Percentiles rank a stretch among this genome's conserved stretches.
Conservation (phyloP, 2,113 vertebrate genomes). For the Paracanthobrama guichenoti region DNA sequence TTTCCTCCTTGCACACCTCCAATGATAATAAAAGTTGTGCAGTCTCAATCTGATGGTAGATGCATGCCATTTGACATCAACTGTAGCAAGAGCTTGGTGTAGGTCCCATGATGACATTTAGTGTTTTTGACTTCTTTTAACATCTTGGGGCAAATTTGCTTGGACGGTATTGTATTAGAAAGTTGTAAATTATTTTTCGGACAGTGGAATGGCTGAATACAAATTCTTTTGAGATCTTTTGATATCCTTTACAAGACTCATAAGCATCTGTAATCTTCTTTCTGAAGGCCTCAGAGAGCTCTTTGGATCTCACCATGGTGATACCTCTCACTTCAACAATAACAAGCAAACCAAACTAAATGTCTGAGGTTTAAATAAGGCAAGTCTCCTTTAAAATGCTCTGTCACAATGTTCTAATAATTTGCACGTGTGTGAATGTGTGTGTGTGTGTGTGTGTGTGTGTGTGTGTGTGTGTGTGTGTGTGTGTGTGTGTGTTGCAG, state of each 20-base stretch:
- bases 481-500: no score
- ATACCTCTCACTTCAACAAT: neutral
- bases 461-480: no score
- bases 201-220: neutral
- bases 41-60: constrained; percentile 34
- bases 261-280: neutral
- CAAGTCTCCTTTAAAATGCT: no score
- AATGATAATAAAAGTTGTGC: constrained; percentile 32
- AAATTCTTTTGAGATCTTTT: no score
- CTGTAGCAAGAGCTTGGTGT: constrained; percentile 24
- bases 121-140: constrained; percentile 30
- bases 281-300: constrained; percentile 1
- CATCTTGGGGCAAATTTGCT: constrained; percentile 8
- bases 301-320: constrained; percentile 7
- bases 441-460: no score
- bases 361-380: no score
- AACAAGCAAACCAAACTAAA: neutral
- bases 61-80: constrained; percentile 24
- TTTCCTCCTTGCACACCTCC: constrained; percentile 11
- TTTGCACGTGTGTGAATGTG: no score
- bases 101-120: constrained; percentile 35
- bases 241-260: constrained; percentile 35
- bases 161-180: neutral
- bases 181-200: neutral
- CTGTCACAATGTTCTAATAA: no score